Base-by-base conservation (phyloP, 2,113 vertebrate species). In the Mesembrinibis cayennensis region DNA sequence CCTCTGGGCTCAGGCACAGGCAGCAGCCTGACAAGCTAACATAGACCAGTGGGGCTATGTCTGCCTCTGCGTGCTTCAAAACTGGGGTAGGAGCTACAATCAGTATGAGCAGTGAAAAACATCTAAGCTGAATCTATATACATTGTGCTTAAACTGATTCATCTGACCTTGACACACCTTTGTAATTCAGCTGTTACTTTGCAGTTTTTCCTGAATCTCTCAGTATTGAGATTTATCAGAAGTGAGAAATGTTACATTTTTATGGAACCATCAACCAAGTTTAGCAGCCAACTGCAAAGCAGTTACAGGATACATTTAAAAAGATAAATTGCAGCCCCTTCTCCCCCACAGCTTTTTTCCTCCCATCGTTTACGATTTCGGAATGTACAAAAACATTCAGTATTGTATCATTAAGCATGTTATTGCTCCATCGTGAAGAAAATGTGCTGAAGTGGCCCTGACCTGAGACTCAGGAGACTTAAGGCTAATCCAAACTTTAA, bases 401-500 rank as follows among this genome's bases (percentile, higher is more conserved):
- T 52, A 63, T 44, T 87, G 63, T 93, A 91, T 84, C 81, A 94
- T 49, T 61, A 83, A 69, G 45, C 18, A 80, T 77, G 53, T 80
- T 90, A 92, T 83, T 96, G 63, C 82, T 87, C 63, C 90, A 90
- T 94, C 59, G 36, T 77, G n/a, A 70, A 90, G 82, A 88, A 97
- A 92, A 94, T 74, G 50, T 93, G 71, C 82, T 92, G 59, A 90
- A 94, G 90, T 55, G 59, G 63, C 76, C 72, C 50, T 94, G 90
- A 93, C 67, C 76, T 90, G 94, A 96, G 38, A 93, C 71, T 86
- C 85, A 25, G 90, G 85, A 97, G 63, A 86, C 42, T 53, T 86
- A 82, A 95, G 67, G 67, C 47, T 82, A 90, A 83, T 92, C 34
- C 82, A 86, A 63, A 58, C 27, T 92, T 44, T 71, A 95, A 93